A percentile compares a stretch with the other conserved stretches of the same genome.
These are phyloP conservation scores for Chaenogobius annularis DNA, from an alignment of 2,113 vertebrate species.

Conservation along the genomic window DNA sequence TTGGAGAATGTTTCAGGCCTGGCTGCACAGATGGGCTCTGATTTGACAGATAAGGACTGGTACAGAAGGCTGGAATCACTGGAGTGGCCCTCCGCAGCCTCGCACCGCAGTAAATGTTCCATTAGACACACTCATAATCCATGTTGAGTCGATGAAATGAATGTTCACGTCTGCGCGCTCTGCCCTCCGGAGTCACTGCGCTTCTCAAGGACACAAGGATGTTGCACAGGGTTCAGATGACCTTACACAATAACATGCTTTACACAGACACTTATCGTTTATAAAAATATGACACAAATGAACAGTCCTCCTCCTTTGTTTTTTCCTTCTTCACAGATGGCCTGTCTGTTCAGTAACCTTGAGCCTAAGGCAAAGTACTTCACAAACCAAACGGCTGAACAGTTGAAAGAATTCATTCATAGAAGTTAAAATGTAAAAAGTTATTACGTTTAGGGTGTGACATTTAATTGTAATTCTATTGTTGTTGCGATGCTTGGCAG, in stretches of 20 bases:
- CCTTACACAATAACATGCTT: neutral
- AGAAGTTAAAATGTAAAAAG: too few species aligned
- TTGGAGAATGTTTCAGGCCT: neutral
- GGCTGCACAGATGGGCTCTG: slow-evolving; percentile 10
- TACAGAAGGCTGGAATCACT: neutral
- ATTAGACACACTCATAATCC: slow-evolving; percentile 11
- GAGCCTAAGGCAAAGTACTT: neutral
- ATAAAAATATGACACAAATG: neutral
- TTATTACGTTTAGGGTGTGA: too few species aligned
- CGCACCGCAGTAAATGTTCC: slow-evolving; percentile 4
- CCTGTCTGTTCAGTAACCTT: neutral
- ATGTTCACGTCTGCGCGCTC: neutral
- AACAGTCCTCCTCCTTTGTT: neutral
- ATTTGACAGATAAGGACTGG: slow-evolving; percentile 14
- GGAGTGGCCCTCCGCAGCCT: neutral
- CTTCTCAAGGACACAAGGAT: neutral
- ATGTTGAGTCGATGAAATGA: slow-evolving; percentile 10
- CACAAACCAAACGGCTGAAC: neutral
- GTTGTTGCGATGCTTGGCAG: too few species aligned
- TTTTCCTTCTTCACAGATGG: neutral
- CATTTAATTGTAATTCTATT: too few species aligned
- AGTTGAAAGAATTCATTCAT: neutral
- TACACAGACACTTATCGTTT: neutral
- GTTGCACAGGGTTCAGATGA: neutral
- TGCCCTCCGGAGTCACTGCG: neutral